Conservation (phyloP, 2,888 invertebrate species). For the Dilophus febrilis region DNA sequence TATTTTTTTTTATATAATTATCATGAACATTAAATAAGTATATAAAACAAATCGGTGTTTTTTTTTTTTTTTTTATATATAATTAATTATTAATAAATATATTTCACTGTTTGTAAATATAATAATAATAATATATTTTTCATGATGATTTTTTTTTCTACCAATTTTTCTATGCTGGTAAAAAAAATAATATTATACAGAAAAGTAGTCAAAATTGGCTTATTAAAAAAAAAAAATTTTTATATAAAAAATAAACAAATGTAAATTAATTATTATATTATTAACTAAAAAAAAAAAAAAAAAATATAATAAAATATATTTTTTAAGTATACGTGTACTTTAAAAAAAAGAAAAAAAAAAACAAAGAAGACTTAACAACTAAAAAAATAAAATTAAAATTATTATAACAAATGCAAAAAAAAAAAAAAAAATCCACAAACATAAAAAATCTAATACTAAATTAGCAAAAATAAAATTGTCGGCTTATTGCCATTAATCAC, state of each 20-base stretch:
- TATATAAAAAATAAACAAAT: too few species aligned
- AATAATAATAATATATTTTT: too few species aligned
- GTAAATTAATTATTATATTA: too few species aligned
- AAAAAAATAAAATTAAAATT: background rate
- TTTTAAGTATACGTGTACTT: background rate
- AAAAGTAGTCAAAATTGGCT: background rate
- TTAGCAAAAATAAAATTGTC: background rate
- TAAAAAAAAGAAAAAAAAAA: background rate
- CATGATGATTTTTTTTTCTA: too few species aligned
- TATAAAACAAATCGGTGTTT: too few species aligned
- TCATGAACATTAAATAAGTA: too few species aligned
- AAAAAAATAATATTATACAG: background rate
- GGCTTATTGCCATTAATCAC: too few species aligned
- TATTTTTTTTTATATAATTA: too few species aligned
- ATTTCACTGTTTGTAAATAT: too few species aligned
- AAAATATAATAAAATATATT: conserved; percentile 1
- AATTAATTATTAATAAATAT: too few species aligned
- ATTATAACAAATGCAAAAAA: background rate
- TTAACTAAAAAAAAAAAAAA: too few species aligned
- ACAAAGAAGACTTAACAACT: background rate
- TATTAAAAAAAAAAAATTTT: background rate
- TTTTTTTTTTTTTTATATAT: too few species aligned
- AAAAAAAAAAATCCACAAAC: background rate
- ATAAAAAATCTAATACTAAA: background rate
- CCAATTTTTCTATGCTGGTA: background rate